phyloP scores from a whole-genome alignment of 2,888 invertebrate genomes.

The Dione vanillae region DNA sequence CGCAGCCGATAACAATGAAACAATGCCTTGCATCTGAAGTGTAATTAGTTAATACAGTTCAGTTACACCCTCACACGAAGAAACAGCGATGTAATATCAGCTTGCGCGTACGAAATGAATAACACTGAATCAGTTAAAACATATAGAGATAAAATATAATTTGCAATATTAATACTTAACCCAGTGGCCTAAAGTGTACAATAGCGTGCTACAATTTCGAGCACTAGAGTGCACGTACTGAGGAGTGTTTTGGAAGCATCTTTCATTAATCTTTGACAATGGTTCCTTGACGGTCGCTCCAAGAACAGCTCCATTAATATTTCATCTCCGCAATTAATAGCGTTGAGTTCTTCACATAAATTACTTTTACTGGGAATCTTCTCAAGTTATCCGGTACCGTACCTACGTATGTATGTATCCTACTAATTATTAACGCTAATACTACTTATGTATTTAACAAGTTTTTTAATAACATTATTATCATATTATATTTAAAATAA shows the following conservation, averaged over 20 bases:
- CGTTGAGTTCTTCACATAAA: constrained; percentile 28
- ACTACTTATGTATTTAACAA: no score
- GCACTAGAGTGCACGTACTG: background rate
- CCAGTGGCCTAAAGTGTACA: background rate
- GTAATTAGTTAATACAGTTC: constrained; percentile 18
- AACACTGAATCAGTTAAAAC: constrained; percentile 8
- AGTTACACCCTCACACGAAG: constrained; percentile 11
- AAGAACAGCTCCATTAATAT: constrained; percentile 32
- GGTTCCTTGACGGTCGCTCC: constrained; percentile 23
- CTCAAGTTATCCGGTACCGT: background rate
- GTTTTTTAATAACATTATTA: no score
- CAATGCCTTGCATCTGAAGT: background rate
- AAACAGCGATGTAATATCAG: constrained; percentile 19
- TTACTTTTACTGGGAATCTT: constrained; percentile 27
- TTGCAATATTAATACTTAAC: background rate
- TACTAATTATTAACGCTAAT: no score
- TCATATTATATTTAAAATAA: no score
- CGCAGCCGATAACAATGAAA: background rate
- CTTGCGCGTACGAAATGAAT: constrained; percentile 24
- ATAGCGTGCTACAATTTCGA: background rate
- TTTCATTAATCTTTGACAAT: constrained; percentile 43
- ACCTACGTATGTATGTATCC: background rate
- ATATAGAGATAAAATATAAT: background rate
- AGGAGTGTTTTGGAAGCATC: constrained; percentile 29
- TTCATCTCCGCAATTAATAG: constrained; percentile 36